These are phyloP conservation scores for Altica lythri DNA, from an alignment of 2,888 invertebrate species.

Conservation along the genomic window DNA sequence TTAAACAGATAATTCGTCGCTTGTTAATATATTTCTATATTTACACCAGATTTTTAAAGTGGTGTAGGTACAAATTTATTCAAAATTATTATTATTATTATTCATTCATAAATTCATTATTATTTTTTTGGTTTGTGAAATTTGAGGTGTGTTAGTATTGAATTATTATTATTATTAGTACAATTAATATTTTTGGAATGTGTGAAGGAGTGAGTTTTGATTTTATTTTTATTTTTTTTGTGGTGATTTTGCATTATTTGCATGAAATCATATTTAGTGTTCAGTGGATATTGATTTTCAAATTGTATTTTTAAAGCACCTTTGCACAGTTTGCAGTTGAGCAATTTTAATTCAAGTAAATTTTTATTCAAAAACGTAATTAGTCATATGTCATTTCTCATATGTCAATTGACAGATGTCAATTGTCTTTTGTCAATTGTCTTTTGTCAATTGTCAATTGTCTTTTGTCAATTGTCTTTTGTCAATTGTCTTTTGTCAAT, in stretches of 20 bases:
- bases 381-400: too few relatives aligned
- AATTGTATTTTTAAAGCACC: conserved; percentile 57
- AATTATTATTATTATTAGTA: conserved; percentile 25
- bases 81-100: conserved; percentile 3
- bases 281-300: conserved; percentile 58
- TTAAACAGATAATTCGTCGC: too few relatives aligned
- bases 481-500: too few relatives aligned
- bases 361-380: too few relatives aligned
- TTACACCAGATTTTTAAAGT: conserved; percentile 20
- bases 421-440: too few relatives aligned
- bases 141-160: conserved; percentile 44
- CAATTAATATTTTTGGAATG: conserved; percentile 40
- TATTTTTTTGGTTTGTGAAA: conserved; percentile 14
- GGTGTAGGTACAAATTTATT: conserved; percentile 22
- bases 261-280: conserved; percentile 50
- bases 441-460: too few relatives aligned
- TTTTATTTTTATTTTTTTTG: conserved; percentile 43
- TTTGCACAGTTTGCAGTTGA: conserved; percentile 48
- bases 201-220: conserved; percentile 50
- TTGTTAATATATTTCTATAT: too few relatives aligned
- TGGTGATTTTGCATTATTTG: conserved; percentile 55
- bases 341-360: conserved; percentile 4
- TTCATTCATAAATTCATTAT: conserved; percentile 17
- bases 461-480: too few relatives aligned
- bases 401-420: too few relatives aligned